These are phyloP conservation scores for Himalopsyche anomala DNA, from an alignment of 2,888 invertebrate species.

Conservation along the genomic window DNA sequence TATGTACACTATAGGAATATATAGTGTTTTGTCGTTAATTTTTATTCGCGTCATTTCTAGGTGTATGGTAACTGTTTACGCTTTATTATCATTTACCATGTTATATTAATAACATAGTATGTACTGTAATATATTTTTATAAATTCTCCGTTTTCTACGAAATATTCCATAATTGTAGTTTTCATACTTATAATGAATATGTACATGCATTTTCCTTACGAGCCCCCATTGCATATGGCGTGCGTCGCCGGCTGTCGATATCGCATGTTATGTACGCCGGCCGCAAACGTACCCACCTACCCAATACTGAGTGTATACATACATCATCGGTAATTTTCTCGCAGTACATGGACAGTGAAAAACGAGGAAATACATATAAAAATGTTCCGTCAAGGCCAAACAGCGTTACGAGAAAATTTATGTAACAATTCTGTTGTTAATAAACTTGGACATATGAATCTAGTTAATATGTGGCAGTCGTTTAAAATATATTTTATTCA, in stretches of 20 bases:
- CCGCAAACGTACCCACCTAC: background rate
- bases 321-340: background rate
- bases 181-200: background rate
- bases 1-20: too few relatives aligned
- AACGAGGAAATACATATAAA: background rate
- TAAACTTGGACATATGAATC: background rate
- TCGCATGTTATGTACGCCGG: constrained; percentile 5
- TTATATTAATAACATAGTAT: too few relatives aligned
- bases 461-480: background rate
- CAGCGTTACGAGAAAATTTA: background rate
- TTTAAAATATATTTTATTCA: background rate
- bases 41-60: too few relatives aligned
- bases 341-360: constrained; percentile 9
- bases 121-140: too few relatives aligned
- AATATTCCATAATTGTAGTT: background rate
- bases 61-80: too few relatives aligned
- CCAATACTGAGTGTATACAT: too few relatives aligned
- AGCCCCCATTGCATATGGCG: background rate
- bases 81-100: too few relatives aligned
- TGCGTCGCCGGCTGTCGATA: background rate
- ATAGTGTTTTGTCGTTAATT: too few relatives aligned
- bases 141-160: background rate
- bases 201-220: background rate
- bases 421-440: background rate
- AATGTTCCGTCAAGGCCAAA: background rate